Evolutionary conservation across 2,888 invertebrate genomes (phyloP).

Genomic region (Gymnocheta viridis): DNA sequence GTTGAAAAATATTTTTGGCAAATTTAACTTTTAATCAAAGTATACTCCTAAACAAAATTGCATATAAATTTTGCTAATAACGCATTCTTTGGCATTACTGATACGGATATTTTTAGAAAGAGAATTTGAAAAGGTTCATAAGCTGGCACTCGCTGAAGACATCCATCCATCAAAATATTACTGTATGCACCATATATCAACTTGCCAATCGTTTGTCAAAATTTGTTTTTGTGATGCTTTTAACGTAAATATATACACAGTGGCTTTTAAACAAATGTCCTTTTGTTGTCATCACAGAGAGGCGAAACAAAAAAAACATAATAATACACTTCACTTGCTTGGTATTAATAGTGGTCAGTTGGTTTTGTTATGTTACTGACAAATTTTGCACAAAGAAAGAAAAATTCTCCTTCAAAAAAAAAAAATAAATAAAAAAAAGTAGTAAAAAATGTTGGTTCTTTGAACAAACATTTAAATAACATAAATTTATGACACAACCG

Average conservation of each 20-base stretch:
- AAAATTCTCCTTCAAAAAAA: not conserved
- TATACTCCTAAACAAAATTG: no score
- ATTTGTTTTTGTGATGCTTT: slow-evolving; percentile 24
- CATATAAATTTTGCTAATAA: no score
- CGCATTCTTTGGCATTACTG: not conserved
- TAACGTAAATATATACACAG: not conserved
- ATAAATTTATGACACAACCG: not conserved
- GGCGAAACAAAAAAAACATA: not conserved
- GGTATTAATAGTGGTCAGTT: slow-evolving; percentile 43
- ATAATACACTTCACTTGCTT: slow-evolving; percentile 27
- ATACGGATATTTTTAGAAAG: not conserved
- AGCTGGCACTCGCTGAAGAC: not conserved
- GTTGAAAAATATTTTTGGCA: no score
- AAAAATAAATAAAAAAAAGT: not conserved
- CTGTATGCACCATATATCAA: slow-evolving; percentile 35
- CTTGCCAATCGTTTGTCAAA: slow-evolving; percentile 58
- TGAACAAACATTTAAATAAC: not conserved
- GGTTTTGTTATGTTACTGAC: slow-evolving; percentile 12
- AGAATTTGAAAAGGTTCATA: not conserved
- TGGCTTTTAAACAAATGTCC: not conserved
- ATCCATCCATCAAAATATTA: slow-evolving; percentile 58
- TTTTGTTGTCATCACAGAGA: not conserved
- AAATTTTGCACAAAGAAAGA: slow-evolving; percentile 31
- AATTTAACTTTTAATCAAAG: no score
- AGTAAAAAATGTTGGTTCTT: not conserved